These are phyloP conservation scores for Clunio marinus DNA, from an alignment of 2,888 invertebrate species.

Conservation along the genomic window DNA sequence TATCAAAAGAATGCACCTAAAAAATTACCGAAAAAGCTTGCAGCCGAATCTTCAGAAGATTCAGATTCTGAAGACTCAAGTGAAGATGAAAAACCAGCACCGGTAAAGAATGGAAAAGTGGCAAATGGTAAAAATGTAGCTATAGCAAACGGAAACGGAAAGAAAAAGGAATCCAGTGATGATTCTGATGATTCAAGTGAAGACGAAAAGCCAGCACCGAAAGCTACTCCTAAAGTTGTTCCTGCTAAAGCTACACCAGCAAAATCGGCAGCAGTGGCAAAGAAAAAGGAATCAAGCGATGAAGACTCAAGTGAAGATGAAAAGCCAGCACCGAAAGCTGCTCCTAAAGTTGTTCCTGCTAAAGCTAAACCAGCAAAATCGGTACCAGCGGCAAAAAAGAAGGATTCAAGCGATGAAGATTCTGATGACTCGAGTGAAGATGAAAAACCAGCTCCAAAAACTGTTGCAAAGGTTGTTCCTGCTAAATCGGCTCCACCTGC, in stretches of 20 bases:
- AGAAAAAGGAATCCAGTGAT: slow-evolving; percentile 42
- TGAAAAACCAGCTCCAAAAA: slow-evolving; percentile 43
- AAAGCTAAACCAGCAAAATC: slow-evolving; percentile 10
- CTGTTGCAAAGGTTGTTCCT: slow-evolving; percentile 40
- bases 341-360: no score
- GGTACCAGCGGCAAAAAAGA: neutral
- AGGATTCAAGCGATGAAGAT: slow-evolving; percentile 49
- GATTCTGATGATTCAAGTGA: slow-evolving; percentile 48
- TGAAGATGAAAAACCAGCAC: slow-evolving; percentile 47
- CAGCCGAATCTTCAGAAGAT: slow-evolving; percentile 42
- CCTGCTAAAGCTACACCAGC: slow-evolving; percentile 38
- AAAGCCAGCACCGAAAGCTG: no score
- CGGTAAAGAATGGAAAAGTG: slow-evolving; percentile 41
- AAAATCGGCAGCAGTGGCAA: no score
- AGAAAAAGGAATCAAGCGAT: slow-evolving; percentile 50
- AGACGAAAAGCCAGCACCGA: slow-evolving; percentile 43
- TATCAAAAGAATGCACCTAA: slow-evolving; percentile 55
- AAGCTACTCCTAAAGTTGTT: slow-evolving; percentile 25
- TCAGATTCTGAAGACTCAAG: slow-evolving; percentile 32
- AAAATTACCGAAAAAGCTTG: slow-evolving; percentile 44
- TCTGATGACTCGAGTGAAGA: slow-evolving; percentile 47
- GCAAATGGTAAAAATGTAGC: slow-evolving; percentile 39
- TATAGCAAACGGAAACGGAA: slow-evolving; percentile 36
- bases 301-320: slow-evolving; percentile 51
- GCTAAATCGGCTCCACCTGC: slow-evolving; percentile 45